These are phyloP conservation scores for Octonoba sinensis DNA, from an alignment of 2,888 invertebrate species.

Conservation along the genomic window DNA sequence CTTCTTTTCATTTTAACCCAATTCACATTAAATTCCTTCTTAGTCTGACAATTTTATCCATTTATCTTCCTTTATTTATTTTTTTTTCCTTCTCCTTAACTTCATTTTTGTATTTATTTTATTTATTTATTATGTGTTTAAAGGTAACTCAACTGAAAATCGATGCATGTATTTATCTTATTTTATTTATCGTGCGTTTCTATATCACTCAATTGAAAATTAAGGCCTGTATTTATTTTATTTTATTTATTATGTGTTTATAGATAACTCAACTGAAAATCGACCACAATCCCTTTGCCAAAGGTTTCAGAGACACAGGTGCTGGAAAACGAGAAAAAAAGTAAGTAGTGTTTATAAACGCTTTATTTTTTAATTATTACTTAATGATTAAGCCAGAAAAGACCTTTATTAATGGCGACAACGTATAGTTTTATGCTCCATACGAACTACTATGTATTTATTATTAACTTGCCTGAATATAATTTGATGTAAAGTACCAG, in stretches of 20 bases:
- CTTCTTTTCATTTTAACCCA: too few relatives aligned
- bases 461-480: too few relatives aligned
- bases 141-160: conserved; percentile 98
- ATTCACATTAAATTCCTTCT: too few relatives aligned
- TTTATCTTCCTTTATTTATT: too few relatives aligned
- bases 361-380: neutral
- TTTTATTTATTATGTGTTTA: conserved; percentile 70
- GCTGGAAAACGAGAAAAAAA: conserved; percentile 99
- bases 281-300: conserved; percentile 98
- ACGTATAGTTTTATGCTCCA: too few relatives aligned
- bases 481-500: too few relatives aligned
- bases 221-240: too few relatives aligned
- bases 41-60: too few relatives aligned
- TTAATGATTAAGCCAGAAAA: neutral
- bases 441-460: too few relatives aligned
- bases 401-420: too few relatives aligned
- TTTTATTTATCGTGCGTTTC: conserved; percentile 70
- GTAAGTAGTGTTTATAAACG: conserved; percentile 79
- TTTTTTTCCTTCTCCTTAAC: too few relatives aligned
- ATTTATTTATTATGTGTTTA: conserved; percentile 69
- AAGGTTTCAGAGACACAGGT: conserved; percentile 97
- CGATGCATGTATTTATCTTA: conserved; percentile 77
- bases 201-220: conserved; percentile 98
- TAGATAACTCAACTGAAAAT: conserved; percentile 98
- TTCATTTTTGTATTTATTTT: too few relatives aligned